phyloP scores from a whole-genome alignment of 1,140 invertebrate genomes.

The Papilio helenus region DNA sequence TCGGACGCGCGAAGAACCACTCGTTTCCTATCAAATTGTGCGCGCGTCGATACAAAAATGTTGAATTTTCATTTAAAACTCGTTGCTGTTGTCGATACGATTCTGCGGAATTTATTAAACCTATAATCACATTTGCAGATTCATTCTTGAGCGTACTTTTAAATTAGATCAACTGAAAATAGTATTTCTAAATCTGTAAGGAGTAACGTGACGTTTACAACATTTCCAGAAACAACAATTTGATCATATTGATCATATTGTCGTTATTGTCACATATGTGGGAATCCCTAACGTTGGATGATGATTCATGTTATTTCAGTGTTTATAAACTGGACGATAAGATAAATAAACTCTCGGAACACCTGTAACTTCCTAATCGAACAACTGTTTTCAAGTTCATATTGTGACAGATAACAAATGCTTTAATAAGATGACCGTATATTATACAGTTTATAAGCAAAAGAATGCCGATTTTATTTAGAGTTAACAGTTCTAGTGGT shows the following conservation, averaged over 20 bases:
- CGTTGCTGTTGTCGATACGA: slow-evolving; percentile 8
- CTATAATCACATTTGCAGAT: neutral
- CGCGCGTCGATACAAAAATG: slow-evolving; percentile 37
- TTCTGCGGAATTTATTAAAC: neutral
- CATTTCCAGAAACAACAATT: neutral
- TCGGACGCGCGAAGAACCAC: slow-evolving; percentile 66
- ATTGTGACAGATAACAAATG: neutral
- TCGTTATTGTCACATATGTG: neutral
- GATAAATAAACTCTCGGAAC: neutral
- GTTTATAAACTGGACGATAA: neutral
- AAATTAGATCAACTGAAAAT: slow-evolving; percentile 32
- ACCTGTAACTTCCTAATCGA: neutral
- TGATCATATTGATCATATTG: neutral
- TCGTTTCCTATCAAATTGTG: slow-evolving; percentile 62
- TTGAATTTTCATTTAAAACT: slow-evolving; percentile 26
- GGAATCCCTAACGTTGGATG: neutral
- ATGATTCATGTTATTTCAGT: neutral
- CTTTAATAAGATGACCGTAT: neutral
- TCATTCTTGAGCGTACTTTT: neutral
- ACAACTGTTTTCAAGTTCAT: neutral
- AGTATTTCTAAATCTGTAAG: neutral
- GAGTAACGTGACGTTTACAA: neutral
- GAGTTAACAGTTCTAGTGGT: neutral
- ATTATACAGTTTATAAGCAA: neutral
- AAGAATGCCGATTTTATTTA: neutral